Evolutionary conservation across 2,888 invertebrate genomes (phyloP), one percentile per base, ranked within the genome.

Genomic region (Amaurobius ferox): DNA sequence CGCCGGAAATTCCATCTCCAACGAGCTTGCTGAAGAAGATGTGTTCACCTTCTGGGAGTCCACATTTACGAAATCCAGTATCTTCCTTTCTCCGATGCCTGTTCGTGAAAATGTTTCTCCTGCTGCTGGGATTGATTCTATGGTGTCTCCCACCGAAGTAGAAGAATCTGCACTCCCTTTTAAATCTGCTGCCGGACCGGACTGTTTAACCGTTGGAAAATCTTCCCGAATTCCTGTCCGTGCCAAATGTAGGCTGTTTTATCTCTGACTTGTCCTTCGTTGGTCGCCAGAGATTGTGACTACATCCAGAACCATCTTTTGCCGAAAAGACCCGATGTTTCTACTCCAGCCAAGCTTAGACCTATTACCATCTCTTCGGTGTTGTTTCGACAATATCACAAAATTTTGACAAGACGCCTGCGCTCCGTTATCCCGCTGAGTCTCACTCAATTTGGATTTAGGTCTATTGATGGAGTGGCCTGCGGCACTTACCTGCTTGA

Each of bases 31-130:
- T 0, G 11, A 19, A 0, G 23, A 0, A 13, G 32, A 30, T 9
- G 39, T 73, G 13, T 73, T 73, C n/a, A 16, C 28, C 3, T 73
- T 73, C 5, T 73, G 73, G 73, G 2, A 13, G 1, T 11, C 61
- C 9, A 35, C 26, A 0, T 26, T 73, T 1, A 39, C 2, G 6
- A 7, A 39, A 5, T 23, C 23, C 7, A 39, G 7, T 19, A 5
- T 11, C 23, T 1, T 11, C 40, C 6, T 1, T 0, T 19, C 40
- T 23, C 0, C 5, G 11, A 0, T 23, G 9, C 1, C 32, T 9
- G 28, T 9, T 70, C 23, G 13, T 1, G n/a, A n/a, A 0, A 28
- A 19, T 13, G 28, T 7, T 6, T 5, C 28, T 7, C 9, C 19
- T 5, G 9, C 6, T n/a, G 5, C n/a, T 19, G 35, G 35, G n/a